Percentiles rank a stretch among this genome's conserved stretches.
phyloP scores from a whole-genome alignment of 2,888 invertebrate genomes.

The Prosapia bicincta region DNA sequence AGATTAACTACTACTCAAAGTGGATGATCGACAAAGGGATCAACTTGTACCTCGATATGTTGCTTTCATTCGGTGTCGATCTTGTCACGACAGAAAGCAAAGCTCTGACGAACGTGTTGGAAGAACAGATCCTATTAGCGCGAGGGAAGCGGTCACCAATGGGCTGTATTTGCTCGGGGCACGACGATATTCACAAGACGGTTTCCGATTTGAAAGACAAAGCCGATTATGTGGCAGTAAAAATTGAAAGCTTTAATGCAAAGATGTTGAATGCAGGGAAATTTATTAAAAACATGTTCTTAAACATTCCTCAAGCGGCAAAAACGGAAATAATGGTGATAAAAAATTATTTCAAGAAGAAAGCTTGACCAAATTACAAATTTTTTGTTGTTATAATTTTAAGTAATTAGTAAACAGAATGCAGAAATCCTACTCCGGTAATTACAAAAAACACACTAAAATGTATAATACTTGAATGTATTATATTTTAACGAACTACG shows the following conservation, averaged over 20 bases:
- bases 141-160: background rate
- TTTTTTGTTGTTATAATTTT: too few species aligned
- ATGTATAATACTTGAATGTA: too few species aligned
- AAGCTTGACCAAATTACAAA: too few species aligned
- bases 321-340: too few species aligned
- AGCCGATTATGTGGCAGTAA: background rate
- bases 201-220: background rate
- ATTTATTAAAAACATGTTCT: too few species aligned
- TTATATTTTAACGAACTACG: too few species aligned
- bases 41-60: background rate
- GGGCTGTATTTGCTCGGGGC: background rate
- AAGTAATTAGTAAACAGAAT: too few species aligned
- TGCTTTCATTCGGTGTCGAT: background rate
- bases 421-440: too few species aligned
- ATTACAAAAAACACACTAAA: too few species aligned
- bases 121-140: background rate
- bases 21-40: background rate
- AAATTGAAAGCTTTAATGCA: background rate
- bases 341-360: too few species aligned
- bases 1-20: background rate
- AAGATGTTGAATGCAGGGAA: too few species aligned
- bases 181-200: background rate
- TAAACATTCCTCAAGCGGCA: too few species aligned
- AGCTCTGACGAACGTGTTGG: background rate
- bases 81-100: background rate